Evolutionary conservation across 2,797 vertebrate genomes (phyloP).

Genomic region (Heteromormyrus szaboi): DNA sequence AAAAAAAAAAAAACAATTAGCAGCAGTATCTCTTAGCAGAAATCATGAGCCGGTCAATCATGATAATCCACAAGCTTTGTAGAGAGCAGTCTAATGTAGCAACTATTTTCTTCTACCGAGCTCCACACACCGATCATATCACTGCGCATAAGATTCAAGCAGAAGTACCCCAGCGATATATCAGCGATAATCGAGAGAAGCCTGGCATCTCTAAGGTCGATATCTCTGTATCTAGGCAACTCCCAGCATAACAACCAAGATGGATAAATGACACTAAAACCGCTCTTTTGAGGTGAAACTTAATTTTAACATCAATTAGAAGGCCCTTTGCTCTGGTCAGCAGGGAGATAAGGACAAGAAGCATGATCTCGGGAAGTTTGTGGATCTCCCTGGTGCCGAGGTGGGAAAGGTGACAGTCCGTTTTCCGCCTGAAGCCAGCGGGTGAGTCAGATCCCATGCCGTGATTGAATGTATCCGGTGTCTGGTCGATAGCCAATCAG

Average conservation of each 20-base stretch:
- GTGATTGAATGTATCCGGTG: not conserved
- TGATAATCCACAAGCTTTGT: not conserved
- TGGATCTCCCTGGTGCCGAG: conserved; percentile 93
- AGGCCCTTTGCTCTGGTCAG: conserved; percentile 44
- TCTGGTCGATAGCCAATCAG: not conserved
- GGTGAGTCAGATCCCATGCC: conserved; percentile 62
- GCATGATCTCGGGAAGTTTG: conserved; percentile 88
- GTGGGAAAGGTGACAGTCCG: conserved; percentile 94
- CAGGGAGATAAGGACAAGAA: conserved; percentile 83
- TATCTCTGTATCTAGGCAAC: not conserved
- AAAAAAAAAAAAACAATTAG: not conserved
- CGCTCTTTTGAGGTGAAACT: not conserved
- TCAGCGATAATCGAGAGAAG: not conserved
- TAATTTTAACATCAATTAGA: not conserved
- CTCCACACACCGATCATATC: not conserved
- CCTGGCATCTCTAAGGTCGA: not conserved
- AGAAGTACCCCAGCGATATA: not conserved
- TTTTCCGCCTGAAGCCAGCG: conserved; percentile 96
- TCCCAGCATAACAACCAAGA: not conserved
- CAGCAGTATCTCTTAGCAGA: not conserved
- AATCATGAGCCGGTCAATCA: not conserved
- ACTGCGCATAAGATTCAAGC: not conserved
- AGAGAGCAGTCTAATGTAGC: not conserved
- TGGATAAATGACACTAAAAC: not conserved
- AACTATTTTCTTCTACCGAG: not conserved